Percentiles rank a stretch among this genome's conserved stretches.
phyloP scores from a whole-genome alignment of 2,113 vertebrate genomes.

The Neolamprologus tretocephalus region DNA sequence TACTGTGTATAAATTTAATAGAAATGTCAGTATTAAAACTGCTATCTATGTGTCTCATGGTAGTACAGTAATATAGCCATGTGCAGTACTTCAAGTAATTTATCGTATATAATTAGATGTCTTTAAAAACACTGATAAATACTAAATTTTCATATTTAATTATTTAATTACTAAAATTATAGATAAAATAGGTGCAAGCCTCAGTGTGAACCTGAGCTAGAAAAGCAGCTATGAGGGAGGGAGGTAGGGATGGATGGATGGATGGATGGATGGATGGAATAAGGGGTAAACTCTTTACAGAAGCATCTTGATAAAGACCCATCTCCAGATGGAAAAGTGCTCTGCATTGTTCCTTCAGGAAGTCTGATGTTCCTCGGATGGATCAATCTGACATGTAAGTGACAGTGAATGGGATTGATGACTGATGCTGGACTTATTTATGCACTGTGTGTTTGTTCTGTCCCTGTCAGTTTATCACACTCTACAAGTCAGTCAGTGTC shows the following conservation, averaged over 20 bases:
- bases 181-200: background rate
- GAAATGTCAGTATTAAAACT: background rate
- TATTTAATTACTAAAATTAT: background rate
- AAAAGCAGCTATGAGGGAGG: background rate
- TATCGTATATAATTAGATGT: background rate
- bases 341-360: background rate
- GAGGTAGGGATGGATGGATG: background rate
- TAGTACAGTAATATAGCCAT: background rate
- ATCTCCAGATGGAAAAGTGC: background rate
- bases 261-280: background rate
- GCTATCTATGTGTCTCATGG: background rate
- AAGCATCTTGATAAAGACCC: background rate
- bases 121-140: background rate
- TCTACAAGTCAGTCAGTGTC: background rate
- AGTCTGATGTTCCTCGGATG: background rate
- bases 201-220: background rate
- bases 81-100: background rate
- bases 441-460: background rate
- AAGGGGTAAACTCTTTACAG: background rate
- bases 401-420: background rate
- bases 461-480: background rate
- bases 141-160: background rate
- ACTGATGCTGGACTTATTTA: background rate
- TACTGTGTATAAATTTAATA: background rate
- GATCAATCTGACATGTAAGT: background rate